Evolutionary conservation across 2,888 invertebrate species (phyloP).

Genomic region (Girardia tigrina): DNA sequence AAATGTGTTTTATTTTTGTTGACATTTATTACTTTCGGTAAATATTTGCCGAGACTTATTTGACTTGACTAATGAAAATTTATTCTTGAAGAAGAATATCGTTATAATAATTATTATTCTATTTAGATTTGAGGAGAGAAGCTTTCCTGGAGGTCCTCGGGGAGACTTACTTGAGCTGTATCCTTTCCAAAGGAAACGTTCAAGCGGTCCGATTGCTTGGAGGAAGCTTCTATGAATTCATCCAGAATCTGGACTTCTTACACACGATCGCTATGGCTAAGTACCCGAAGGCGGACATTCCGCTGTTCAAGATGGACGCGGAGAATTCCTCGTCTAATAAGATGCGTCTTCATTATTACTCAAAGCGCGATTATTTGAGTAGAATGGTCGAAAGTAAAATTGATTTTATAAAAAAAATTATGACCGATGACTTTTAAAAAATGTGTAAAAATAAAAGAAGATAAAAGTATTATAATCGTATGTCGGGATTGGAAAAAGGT

Average conservation of each 20-base stretch:
- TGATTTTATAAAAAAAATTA: neutral
- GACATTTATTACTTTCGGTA: too few relatives aligned
- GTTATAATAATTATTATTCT: neutral
- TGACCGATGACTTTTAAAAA: neutral
- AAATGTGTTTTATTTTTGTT: too few relatives aligned
- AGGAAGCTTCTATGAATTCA: conserved; percentile 40
- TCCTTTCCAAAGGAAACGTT: conserved; percentile 40
- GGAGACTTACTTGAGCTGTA: conserved; percentile 39
- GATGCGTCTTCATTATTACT: conserved; percentile 42
- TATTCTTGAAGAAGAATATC: too few relatives aligned
- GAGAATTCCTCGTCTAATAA: conserved; percentile 40
- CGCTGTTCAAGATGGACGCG: conserved; percentile 42
- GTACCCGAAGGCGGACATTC: conserved; percentile 41
- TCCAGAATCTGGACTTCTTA: conserved; percentile 42
- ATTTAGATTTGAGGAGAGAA: conserved; percentile 33
- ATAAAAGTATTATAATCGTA: neutral
- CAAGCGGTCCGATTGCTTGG: conserved; percentile 41
- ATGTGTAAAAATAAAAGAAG: neutral
- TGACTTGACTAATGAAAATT: neutral
- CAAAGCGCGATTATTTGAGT: conserved; percentile 40
- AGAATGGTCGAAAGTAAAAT: conserved; percentile 40
- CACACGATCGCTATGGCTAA: conserved; percentile 40
- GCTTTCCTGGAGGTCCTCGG: conserved; percentile 40
- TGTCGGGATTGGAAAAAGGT: too few relatives aligned
- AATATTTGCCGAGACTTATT: neutral